Conservation (phyloP, 2,888 invertebrate species). For the Plutella xylostella region DNA sequence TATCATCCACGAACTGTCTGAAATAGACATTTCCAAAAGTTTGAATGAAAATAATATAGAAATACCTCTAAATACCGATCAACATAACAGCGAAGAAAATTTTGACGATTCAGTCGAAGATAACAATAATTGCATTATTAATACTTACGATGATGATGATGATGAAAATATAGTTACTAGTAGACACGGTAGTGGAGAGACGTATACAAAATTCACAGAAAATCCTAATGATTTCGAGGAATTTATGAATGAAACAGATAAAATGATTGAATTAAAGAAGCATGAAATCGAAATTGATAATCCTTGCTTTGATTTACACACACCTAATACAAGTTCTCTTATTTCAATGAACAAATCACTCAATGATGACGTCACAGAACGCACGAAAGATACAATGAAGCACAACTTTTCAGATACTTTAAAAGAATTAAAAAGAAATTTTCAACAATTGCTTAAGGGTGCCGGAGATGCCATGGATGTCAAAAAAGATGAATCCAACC, state of each 20-base stretch:
- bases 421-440: constrained; percentile 43
- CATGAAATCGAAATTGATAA: constrained; percentile 22
- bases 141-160: constrained; percentile 25
- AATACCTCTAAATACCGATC: no score
- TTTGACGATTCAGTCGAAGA: constrained; percentile 36
- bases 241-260: constrained; percentile 52
- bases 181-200: constrained; percentile 52
- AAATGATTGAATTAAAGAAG: constrained; percentile 29
- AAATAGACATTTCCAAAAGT: no score
- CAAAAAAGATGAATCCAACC: constrained; percentile 20
- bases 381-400: background rate
- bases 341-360: constrained; percentile 32
- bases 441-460: constrained; percentile 40
- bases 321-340: constrained; percentile 50
- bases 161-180: constrained; percentile 13
- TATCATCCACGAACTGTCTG: no score
- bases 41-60: no score
- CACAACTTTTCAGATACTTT: constrained; percentile 43
- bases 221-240: constrained; percentile 52
- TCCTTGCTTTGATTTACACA: constrained; percentile 37
- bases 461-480: constrained; percentile 26
- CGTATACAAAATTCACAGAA: constrained; percentile 59
- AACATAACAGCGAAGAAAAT: constrained; percentile 34
- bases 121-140: constrained; percentile 14
- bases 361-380: background rate